Evolutionary conservation across 37 sponge, comb jelly and placozoan species (phyloP).

Genomic region (Chondrilla cf. caribensis): DNA sequence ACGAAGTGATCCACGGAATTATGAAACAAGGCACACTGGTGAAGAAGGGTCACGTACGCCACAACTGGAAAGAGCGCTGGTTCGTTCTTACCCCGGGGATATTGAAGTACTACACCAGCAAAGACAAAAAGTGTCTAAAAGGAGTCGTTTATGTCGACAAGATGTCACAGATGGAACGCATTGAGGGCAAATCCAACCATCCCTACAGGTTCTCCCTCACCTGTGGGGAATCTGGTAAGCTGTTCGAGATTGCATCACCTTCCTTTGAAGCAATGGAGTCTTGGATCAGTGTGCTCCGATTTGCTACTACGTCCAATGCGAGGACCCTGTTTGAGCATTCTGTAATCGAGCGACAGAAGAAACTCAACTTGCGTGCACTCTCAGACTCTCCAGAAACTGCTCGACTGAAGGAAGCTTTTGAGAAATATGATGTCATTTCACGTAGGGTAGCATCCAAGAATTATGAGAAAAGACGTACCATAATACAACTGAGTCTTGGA

Average conservation of each 20-base stretch:
- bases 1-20: not conserved
- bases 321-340: conserved; percentile 6
- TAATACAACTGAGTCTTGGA: no score
- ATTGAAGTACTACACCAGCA: conserved; percentile 13
- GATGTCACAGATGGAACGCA: not conserved
- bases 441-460: not conserved
- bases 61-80: conserved; percentile 28
- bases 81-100: conserved; percentile 20
- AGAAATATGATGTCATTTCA: not conserved
- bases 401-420: not conserved
- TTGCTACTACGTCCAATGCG: not conserved
- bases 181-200: conserved; percentile 18
- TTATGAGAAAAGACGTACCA: not conserved
- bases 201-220: not conserved
- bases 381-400: not conserved
- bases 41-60: conserved; percentile 21
- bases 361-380: no score
- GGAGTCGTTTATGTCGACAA: conserved; percentile 11
- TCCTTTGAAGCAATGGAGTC: conserved; percentile 11
- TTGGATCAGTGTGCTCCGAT: not conserved
- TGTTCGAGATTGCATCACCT: conserved; percentile 20
- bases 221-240: conserved; percentile 11
- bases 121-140: not conserved
- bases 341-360: not conserved
- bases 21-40: not conserved